Conservation (phyloP, 2,888 invertebrate genomes). For the Ophion obscuratus region DNA sequence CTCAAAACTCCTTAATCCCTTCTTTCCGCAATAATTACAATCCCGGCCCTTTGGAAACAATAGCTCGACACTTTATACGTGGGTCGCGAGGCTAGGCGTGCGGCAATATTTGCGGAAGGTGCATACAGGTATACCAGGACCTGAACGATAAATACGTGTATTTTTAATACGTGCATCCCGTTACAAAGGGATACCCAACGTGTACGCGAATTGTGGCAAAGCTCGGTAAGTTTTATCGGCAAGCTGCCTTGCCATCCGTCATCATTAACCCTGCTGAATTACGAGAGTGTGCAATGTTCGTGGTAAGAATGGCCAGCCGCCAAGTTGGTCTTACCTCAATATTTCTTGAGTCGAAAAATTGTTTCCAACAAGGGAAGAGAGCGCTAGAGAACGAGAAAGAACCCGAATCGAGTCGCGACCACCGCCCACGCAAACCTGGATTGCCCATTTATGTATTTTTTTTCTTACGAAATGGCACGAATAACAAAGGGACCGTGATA, state of each 20-base stretch:
- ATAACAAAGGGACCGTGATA: not conserved
- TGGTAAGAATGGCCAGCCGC: conserved; percentile 42
- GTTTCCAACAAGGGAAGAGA: conserved; percentile 27
- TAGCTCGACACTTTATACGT: no score
- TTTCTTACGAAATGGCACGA: conserved; percentile 39
- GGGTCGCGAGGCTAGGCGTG: no score
- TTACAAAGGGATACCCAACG: not conserved
- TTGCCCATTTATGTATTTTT: conserved; percentile 47
- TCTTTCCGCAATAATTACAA: no score
- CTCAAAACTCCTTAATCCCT: no score
- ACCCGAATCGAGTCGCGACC: conserved; percentile 48
- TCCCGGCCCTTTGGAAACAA: no score
- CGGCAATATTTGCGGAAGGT: no score
- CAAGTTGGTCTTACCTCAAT: conserved; percentile 22
- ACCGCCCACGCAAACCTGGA: conserved; percentile 55
- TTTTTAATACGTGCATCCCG: conserved; percentile 18
- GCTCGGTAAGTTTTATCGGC: conserved; percentile 69
- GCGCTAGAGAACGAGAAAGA: conserved; percentile 38
- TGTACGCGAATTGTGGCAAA: conserved; percentile 47
- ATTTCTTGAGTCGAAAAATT: conserved; percentile 50
- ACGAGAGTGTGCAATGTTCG: conserved; percentile 64
- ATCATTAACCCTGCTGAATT: conserved; percentile 71
- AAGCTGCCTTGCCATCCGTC: conserved; percentile 68
- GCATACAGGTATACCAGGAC: no score
- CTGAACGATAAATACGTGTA: not conserved